Conservation (phyloP, 2,888 invertebrate species). For the Pyrrhia umbra region DNA sequence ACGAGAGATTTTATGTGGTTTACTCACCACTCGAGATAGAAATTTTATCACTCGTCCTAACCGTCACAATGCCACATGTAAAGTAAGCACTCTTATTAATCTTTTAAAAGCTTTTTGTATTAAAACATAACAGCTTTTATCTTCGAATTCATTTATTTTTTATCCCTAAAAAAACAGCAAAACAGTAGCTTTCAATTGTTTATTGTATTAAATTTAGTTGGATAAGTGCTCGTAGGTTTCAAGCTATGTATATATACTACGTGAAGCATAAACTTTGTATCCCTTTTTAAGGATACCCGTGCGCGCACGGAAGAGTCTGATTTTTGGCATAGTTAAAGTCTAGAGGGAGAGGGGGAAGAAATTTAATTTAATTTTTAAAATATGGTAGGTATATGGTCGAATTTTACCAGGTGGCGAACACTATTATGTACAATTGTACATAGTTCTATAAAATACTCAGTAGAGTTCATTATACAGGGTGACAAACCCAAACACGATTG, state of each 20-base stretch:
- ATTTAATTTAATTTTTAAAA: too few relatives aligned
- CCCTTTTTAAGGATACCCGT: too few relatives aligned
- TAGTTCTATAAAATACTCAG: neutral
- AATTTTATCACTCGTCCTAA: constrained; percentile 38
- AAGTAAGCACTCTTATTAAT: constrained; percentile 51
- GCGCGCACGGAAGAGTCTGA: too few relatives aligned
- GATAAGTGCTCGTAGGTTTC: too few relatives aligned
- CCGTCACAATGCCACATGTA: constrained; percentile 20
- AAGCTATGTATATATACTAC: too few relatives aligned
- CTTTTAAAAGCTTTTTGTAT: constrained; percentile 60
- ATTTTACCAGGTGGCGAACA: too few relatives aligned
- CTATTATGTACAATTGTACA: too few relatives aligned
- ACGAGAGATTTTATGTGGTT: constrained; percentile 32
- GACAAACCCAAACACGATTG: neutral
- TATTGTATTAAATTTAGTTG: too few relatives aligned
- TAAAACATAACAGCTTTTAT: constrained; percentile 33
- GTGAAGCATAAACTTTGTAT: too few relatives aligned
- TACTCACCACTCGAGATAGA: constrained; percentile 43
- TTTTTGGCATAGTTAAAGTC: too few relatives aligned
- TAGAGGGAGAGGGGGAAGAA: too few relatives aligned
- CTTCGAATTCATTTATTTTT: constrained; percentile 15
- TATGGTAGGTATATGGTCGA: too few relatives aligned
- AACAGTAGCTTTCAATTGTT: neutral
- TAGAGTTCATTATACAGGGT: neutral
- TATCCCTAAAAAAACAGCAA: neutral